Percentiles rank a stretch among this genome's conserved stretches.
Evolutionary conservation across 2,797 vertebrate species (phyloP).

Genomic region (Merluccius polli): DNA sequence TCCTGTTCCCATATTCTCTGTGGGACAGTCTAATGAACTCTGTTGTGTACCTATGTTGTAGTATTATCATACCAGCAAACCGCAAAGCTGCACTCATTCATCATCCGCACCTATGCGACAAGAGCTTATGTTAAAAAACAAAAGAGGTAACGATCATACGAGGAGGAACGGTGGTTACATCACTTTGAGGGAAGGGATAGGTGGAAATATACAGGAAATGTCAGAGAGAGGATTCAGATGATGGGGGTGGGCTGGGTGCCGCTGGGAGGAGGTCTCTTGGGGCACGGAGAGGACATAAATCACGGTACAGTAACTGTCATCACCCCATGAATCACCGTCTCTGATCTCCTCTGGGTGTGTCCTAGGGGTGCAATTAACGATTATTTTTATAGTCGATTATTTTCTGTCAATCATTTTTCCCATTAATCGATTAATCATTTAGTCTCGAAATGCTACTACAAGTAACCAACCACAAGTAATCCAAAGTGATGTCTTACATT

Average conservation of each 20-base stretch:
- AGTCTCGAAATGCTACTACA: too few species aligned
- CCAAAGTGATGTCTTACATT: too few species aligned
- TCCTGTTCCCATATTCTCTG: slow-evolving; percentile 3
- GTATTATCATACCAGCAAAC: slow-evolving; percentile 17
- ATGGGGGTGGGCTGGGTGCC: slow-evolving; percentile 6
- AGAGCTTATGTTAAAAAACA: background rate
- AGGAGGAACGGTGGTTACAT: background rate
- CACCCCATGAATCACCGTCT: slow-evolving; percentile 27
- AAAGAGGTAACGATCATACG: background rate
- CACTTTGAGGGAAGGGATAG: background rate
- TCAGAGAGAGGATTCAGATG: background rate
- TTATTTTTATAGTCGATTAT: too few species aligned
- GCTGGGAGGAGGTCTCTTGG: background rate
- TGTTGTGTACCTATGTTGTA: slow-evolving; percentile 10
- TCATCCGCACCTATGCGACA: slow-evolving; percentile 15
- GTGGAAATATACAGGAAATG: background rate
- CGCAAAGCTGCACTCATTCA: slow-evolving; percentile 2
- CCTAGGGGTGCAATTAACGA: too few species aligned
- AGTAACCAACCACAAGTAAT: too few species aligned
- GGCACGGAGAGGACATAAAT: slow-evolving; percentile 47
- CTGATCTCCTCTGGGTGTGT: slow-evolving; percentile 16
- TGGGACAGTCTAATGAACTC: slow-evolving; percentile 13
- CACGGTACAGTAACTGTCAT: slow-evolving; percentile 37
- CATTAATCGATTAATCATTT: too few species aligned
- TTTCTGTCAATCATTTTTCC: too few species aligned